Conservation (phyloP, 2,113 vertebrate genomes). For the Leptodactylus fuscus region DNA sequence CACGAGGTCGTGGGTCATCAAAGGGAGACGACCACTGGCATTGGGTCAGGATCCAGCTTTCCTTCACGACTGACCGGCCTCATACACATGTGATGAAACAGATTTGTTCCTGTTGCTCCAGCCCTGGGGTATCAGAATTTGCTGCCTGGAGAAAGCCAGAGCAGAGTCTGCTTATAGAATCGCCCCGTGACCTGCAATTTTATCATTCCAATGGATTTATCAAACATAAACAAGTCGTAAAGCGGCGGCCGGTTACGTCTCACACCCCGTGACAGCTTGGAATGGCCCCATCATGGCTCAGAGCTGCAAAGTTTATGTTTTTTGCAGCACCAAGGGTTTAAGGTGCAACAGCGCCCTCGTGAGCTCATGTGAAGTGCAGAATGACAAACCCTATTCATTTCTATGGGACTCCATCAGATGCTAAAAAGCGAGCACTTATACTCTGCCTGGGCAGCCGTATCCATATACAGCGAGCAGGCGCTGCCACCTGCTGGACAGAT, state of each 20-base stretch:
- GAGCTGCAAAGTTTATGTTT: neutral
- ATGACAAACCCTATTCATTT: neutral
- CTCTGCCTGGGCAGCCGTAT: neutral
- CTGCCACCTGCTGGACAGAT: conserved; percentile 14
- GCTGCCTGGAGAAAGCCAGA: conserved; percentile 14
- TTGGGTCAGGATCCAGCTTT: too few species aligned
- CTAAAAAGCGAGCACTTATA: too few species aligned
- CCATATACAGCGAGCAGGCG: neutral
- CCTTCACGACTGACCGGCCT: too few species aligned
- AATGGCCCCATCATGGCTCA: neutral
- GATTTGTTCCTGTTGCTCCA: neutral
- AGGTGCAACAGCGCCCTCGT: neutral
- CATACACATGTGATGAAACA: neutral
- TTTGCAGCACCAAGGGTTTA: neutral
- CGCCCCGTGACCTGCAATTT: conserved; percentile 36
- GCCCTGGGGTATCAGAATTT: conserved; percentile 6
- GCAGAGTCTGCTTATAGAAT: conserved; percentile 38
- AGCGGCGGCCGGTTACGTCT: conserved; percentile 29
- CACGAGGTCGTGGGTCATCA: too few species aligned
- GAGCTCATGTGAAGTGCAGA: neutral
- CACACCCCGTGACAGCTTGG: conserved; percentile 4
- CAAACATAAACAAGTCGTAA: conserved; percentile 44
- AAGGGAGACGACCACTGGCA: too few species aligned
- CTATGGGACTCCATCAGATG: neutral
- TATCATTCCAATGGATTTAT: conserved; percentile 50